Base-by-base conservation (phyloP, 2,113 vertebrate species). In the Globicephala melas region DNA sequence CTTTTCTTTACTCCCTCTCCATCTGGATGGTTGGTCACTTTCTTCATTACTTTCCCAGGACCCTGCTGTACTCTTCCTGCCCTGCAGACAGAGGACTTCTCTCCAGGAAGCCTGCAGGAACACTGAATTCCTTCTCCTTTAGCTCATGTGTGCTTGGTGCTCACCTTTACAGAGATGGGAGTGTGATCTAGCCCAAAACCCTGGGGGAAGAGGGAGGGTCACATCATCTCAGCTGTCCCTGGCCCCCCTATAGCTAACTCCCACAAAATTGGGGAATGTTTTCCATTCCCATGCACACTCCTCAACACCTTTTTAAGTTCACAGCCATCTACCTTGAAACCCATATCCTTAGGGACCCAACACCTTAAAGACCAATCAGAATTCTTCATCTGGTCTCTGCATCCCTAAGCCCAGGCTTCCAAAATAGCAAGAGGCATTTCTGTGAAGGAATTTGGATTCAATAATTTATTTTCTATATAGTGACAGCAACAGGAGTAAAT, bases 381-480 rank as follows among this genome's bases (percentile, higher is more conserved):
- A 87, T 91, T 95, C 60, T 63, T 81, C 62, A 60, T 65, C 3
- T 84, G 68, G 71, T 91, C 28, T 50, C 47, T 50, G n/a, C 3
- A 95, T 23, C 20, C 55, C 12, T 87, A 85, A 84, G 38, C 9
- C 87, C 47, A 77, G 36, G 20, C 44, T 89, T 76, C 58, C 17
- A 28, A 65, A 92, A 53, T 6, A 6, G 3, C 28, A 3, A 33
- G 44, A 63, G 17, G 20, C 79, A 91, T 58, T 81, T 93, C 41
- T 91, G 23, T 86, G 58, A 88, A 91, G 68, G 41, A 89, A 89
- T 82, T 47, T 89, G 44, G 82, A 85, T 76, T 80, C 76, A 97
- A 97, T 98, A 97, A 98, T 97, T 97, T 98, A 98, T 96, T 98
- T 92, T 91, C 84, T 94, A 70, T 79, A 81, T 82, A 95, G 84